Base-by-base conservation (phyloP, 2,113 vertebrate species). In the Megaceryle maxima region DNA sequence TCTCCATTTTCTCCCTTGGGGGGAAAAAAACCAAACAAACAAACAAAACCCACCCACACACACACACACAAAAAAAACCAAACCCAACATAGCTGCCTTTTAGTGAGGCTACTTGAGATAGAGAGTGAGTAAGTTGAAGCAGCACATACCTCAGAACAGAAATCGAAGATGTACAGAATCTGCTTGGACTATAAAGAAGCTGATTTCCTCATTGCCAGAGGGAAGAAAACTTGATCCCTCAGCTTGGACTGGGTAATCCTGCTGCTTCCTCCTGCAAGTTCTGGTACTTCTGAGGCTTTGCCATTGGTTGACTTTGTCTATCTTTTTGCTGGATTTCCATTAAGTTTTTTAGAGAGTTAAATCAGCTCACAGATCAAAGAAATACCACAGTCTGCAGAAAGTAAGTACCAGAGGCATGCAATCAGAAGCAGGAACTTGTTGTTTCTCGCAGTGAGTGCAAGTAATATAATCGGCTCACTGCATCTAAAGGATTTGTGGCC, bases 1-100 rank as follows among this genome's bases (percentile, higher is more conserved):
- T 74, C 16, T 57, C n/a, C 0, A 0, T 85, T 63, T 69, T 37
- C 16, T 3, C 1, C 13, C 3, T 22, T 22, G 15, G n/a, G n/a
- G n/a, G n/a, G n/a, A n/a, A n/a, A n/a, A n/a, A n/a, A n/a, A n/a
- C n/a, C n/a, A n/a, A n/a, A n/a, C n/a, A n/a, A n/a, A n/a, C n/a
- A n/a, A n/a, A n/a, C n/a, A n/a, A n/a, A n/a, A n/a, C n/a, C n/a
- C n/a, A n/a, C n/a, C n/a, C n/a, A n/a, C n/a, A n/a, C n/a, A n/a
- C n/a, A n/a, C n/a, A n/a, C n/a, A n/a, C n/a, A n/a, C n/a, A n/a
- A n/a, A 6, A 4, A 35, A n/a, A 43, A 39, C 8, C 1, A 50
- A 50, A 25, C 48, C 48, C 50, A 51, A 51, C 2, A 7, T 21
- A 77, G 3, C 41, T 83, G 25, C 33, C 20, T 85, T 91, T 92